Evolutionary conservation across 2,113 vertebrate genomes (phyloP).

Genomic region (Nestor notabilis): DNA sequence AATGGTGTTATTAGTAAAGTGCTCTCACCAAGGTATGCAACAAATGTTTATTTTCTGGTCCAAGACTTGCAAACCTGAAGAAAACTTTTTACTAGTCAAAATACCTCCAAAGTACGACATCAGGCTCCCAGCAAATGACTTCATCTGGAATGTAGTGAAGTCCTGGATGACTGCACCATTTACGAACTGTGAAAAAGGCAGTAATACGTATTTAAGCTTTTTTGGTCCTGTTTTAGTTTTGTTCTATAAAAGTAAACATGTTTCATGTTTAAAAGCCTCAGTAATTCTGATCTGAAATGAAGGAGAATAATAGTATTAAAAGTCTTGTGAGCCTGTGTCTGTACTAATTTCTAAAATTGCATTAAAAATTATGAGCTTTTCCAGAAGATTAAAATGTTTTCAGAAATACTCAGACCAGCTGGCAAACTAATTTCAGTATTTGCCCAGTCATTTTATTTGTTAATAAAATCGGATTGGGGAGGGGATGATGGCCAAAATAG

Average conservation of each 20-base stretch:
- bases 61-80: background rate
- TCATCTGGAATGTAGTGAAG: background rate
- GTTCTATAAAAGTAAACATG: background rate
- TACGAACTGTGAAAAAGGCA: background rate
- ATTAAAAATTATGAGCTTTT: conserved; percentile 36
- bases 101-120: background rate
- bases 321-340: background rate
- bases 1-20: background rate
- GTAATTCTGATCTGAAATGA: background rate
- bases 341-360: background rate
- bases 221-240: conserved; percentile 22
- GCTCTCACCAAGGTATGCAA: background rate
- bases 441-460: background rate
- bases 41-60: background rate
- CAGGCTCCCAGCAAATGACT: background rate
- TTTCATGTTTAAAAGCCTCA: background rate
- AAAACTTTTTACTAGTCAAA: background rate
- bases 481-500: background rate
- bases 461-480: background rate
- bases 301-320: background rate
- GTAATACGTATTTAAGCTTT: background rate
- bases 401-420: conserved; percentile 18
- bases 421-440: background rate
- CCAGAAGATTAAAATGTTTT: conserved; percentile 40
- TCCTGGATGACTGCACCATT: background rate